Evolutionary conservation across 1,140 invertebrate species (phyloP), one percentile per base, ranked within the genome.

Genomic region (Sarcophaga bullata): DNA sequence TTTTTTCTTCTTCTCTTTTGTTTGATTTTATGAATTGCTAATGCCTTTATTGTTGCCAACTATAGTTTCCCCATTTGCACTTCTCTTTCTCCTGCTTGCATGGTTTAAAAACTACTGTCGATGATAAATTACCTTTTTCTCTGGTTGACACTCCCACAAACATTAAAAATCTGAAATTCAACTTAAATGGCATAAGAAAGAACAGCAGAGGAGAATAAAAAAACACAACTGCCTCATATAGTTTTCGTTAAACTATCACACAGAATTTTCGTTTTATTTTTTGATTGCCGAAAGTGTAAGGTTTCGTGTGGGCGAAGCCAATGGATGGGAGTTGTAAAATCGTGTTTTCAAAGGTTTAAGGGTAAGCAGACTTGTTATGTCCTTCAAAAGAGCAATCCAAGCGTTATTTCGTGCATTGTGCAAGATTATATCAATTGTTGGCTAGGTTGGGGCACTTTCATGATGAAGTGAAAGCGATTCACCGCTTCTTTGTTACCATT

Each of bases 91-190:
- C 62, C 8, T 17, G 8, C 10, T 25, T 19, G 3, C 62, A 17
- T 25, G 62, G 62, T 37, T 37, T 37, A 37, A 72, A 72, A 25
- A 72, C 19, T 17, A 19, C n/a, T 78, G 75, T 78, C 75, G 75
- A 78, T 78, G 75, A 78, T 78, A 78, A 50, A 78, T 78, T 78
- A 78, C 75, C 50, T 78, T 78, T 73, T 73, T 9, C 37, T 78
- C 50, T 17, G 75, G 75, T 52, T 50, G 75, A 78, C 75, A 78
- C 75, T 52, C 75, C 75, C 75, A 49, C 75, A 50, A 78, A 78
- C 75, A 78, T 52, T 78, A 78, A 78, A 76, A 78, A 50, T 78
- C 49, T 76, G 48, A 78, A 78, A 50, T 50, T 50, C 75, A 78
- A 78, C n/a, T 49, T 52, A 78, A 25, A 72, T 25, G 37, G 19